A percentile compares a stretch with the other conserved stretches of the same genome.
Conservation (phyloP, 2,797 vertebrate genomes). For the Saxicola maurus region DNA sequence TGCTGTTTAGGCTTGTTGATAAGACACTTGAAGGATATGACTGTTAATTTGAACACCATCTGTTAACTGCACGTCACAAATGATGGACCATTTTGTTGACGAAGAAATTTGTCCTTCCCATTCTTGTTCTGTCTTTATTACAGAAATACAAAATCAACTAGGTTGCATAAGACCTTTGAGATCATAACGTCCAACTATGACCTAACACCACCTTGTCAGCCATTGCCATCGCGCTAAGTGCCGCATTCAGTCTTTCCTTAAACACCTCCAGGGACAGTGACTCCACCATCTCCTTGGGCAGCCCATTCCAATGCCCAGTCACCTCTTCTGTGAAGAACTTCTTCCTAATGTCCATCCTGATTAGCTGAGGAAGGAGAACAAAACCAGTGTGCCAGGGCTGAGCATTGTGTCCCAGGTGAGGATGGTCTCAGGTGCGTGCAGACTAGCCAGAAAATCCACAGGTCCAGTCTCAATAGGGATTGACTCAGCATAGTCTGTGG, state of each 20-base stretch:
- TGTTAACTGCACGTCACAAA: slow-evolving; percentile 17
- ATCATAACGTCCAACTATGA: neutral
- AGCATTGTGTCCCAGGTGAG: fast-evolving
- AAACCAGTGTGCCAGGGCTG: neutral
- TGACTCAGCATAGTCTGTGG: neutral
- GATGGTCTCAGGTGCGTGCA: neutral
- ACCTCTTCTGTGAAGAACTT: neutral
- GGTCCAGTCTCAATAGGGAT: fast-evolving
- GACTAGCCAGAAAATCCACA: fast-evolving
- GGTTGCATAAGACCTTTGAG: neutral
- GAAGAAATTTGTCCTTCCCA: neutral
- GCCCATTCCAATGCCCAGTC: neutral
- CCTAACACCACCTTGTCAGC: neutral
- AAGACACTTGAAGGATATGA: slow-evolving; percentile 44
- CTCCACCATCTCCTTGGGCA: neutral
- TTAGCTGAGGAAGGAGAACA: neutral
- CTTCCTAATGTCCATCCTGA: neutral
- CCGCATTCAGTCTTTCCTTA: neutral
- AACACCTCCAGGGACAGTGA: neutral
- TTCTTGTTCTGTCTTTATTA: neutral
- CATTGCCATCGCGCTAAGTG: neutral
- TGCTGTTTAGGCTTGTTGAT: slow-evolving; percentile 58
- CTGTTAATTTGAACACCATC: slow-evolving; percentile 25
- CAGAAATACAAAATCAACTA: neutral
- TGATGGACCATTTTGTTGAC: slow-evolving; percentile 24